Percentiles rank a stretch among this genome's conserved stretches.
phyloP scores from a whole-genome alignment of 2,888 invertebrate genomes.

The Caenorhabditis sp. region DNA sequence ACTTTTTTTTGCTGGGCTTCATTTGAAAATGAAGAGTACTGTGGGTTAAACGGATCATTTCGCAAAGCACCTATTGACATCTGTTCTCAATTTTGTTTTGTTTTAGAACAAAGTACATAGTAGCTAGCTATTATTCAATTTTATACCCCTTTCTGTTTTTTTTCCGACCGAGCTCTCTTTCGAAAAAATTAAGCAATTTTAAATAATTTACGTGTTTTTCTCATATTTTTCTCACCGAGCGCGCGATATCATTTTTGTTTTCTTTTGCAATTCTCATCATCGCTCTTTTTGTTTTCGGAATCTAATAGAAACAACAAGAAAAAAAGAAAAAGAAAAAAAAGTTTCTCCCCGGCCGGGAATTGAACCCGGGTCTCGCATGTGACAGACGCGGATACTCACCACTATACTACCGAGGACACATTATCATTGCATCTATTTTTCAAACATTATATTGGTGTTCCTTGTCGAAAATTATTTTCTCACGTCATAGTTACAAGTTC shows the following conservation, averaged over 20 bases:
- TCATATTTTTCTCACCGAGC: neutral
- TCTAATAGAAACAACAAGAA: neutral
- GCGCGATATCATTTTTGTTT: no score
- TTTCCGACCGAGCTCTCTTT: neutral
- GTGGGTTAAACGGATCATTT: no score
- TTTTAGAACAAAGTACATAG: neutral
- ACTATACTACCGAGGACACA: conserved; percentile 58
- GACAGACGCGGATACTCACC: conserved; percentile 68
- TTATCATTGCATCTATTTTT: neutral
- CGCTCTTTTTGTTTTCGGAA: no score
- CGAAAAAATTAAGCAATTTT: neutral
- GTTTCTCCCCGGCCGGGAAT: conserved; percentile 67
- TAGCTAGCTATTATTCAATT: neutral
- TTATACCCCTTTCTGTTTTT: neutral
- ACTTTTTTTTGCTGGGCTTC: neutral
- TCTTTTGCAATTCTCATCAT: neutral
- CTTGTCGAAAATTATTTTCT: no score
- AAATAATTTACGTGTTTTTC: neutral
- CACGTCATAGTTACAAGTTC: no score
- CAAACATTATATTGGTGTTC: neutral
- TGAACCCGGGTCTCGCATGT: conserved; percentile 69
- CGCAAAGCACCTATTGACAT: neutral
- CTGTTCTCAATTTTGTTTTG: neutral
- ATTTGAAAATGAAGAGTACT: no score
- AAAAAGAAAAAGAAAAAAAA: neutral